Evolutionary conservation across 92 coral and sea anemone species (phyloP).

Genomic region (Micromussa lordhowensis): DNA sequence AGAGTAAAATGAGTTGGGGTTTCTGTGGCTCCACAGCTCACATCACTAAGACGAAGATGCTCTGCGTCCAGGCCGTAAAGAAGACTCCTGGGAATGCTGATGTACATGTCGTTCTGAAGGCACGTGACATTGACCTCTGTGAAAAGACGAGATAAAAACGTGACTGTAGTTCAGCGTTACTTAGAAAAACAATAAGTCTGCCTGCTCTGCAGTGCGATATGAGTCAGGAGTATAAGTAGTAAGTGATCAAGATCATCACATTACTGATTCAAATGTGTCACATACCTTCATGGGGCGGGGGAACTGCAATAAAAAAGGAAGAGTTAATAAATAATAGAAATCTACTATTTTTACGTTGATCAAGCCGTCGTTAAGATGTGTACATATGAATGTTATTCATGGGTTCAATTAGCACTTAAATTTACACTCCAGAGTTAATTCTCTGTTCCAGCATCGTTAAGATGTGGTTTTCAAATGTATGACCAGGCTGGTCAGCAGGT

Average conservation of each 20-base stretch:
- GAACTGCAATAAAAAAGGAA: not conserved
- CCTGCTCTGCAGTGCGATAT: not conserved
- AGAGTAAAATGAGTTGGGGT: constrained; percentile 38
- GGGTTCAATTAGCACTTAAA: too few species aligned
- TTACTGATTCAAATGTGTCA: not conserved
- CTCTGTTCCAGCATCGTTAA: too few species aligned
- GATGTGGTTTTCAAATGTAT: not conserved
- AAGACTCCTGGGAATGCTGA: constrained; percentile 35
- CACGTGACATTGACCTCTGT: constrained; percentile 38
- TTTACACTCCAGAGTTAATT: too few species aligned
- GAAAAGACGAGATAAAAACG: not conserved
- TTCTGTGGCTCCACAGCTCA: constrained; percentile 36
- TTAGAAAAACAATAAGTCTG: not conserved
- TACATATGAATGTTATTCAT: too few species aligned
- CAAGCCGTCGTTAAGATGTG: too few species aligned
- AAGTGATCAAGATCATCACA: not conserved
- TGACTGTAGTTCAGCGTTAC: not conserved
- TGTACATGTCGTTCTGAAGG: constrained; percentile 37
- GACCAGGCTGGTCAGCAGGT: not conserved
- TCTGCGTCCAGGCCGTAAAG: constrained; percentile 35
- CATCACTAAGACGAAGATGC: constrained; percentile 43
- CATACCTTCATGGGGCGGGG: not conserved
- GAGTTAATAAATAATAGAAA: not conserved
- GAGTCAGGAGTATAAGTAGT: not conserved
- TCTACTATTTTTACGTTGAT: not conserved